Percentiles rank a stretch among this genome's conserved stretches.
Evolutionary conservation across 2,888 invertebrate species (phyloP).

Genomic region (Nesidiocoris tenuis): DNA sequence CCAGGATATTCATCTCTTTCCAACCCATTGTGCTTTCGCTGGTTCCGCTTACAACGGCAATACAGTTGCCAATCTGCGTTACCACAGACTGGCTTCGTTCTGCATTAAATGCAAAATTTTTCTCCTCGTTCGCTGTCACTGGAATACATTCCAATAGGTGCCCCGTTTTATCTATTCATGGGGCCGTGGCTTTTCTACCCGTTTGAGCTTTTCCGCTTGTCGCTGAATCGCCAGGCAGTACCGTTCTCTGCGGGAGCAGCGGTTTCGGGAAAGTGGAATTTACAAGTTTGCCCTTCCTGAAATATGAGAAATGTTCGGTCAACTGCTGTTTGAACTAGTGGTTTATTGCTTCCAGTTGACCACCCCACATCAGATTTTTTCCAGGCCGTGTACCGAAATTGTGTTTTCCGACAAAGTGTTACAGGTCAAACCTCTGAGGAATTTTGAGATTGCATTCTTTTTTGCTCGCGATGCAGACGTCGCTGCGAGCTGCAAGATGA

Average conservation of each 20-base stretch:
- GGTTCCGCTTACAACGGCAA: conserved; percentile 27
- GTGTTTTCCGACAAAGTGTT: too few species aligned
- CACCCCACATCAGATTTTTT: too few species aligned
- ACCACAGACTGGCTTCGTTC: conserved; percentile 33
- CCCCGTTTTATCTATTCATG: conserved; percentile 24
- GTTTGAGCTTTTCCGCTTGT: background rate
- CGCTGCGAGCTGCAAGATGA: too few species aligned
- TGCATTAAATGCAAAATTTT: too few species aligned
- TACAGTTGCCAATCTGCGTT: conserved; percentile 28
- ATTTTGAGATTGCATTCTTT: too few species aligned
- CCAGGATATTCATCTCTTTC: background rate
- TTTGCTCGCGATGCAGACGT: too few species aligned
- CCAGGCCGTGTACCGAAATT: too few species aligned
- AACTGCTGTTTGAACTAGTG: background rate
- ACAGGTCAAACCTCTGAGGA: too few species aligned
- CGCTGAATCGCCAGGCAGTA: background rate
- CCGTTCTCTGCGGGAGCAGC: background rate
- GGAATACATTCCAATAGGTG: background rate
- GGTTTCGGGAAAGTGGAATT: background rate
- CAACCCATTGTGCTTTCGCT: background rate
- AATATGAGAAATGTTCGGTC: background rate
- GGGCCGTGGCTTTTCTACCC: background rate
- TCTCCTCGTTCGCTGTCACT: background rate
- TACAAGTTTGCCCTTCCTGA: background rate
- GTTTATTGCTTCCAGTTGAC: background rate